Evolutionary conservation across 2,888 invertebrate species (phyloP), one percentile per base, ranked within the genome.

Genomic region (Trachelus tabidus): DNA sequence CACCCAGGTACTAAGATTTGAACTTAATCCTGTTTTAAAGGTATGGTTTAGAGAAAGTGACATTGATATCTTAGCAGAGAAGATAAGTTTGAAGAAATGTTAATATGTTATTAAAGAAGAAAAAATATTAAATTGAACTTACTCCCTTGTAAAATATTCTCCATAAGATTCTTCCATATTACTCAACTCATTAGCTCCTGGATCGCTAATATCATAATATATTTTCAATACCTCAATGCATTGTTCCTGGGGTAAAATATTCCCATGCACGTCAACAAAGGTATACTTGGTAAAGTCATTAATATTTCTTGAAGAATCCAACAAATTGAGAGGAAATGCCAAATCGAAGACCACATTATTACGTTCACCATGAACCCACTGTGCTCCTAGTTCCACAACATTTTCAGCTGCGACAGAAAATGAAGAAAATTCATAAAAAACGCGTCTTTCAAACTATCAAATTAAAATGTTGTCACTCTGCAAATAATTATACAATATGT

Each of bases 291-390:
- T 80, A 35, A 79, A 79, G 76, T 88, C 81, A 35, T 86, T 77
- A 6, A 88, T 77, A 73, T 80, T 79, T 68, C 77, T 78, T 0
- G 86, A 88, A 11, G 88, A 86, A 34, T 83, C 91, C 3, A 93
- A 84, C 23, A 93, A 92, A 81, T 93, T 92, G 0, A 88, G 79
- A 3, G 86, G 84, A 1, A 82, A 83, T 0, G 94, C 94, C 75
- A 94, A 87, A 71, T 94, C 92, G 84, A 92, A 95, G 0, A 95
- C 93, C 34, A 93, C 85, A 90, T 95, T 94, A 74, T 92, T 93
- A 87, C 93, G 92, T 88, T 96, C 95, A 0, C 96, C 96, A 83
- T 96, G 95, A 78, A 95, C 95, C 96, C 96, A 97, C 83, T 96
- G 96, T 73, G 96, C 96, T 0, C 96, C 96, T 75, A 96, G 87